Base-by-base conservation (phyloP, 2,797 vertebrate genomes). In the Cossypha niveicapilla region DNA sequence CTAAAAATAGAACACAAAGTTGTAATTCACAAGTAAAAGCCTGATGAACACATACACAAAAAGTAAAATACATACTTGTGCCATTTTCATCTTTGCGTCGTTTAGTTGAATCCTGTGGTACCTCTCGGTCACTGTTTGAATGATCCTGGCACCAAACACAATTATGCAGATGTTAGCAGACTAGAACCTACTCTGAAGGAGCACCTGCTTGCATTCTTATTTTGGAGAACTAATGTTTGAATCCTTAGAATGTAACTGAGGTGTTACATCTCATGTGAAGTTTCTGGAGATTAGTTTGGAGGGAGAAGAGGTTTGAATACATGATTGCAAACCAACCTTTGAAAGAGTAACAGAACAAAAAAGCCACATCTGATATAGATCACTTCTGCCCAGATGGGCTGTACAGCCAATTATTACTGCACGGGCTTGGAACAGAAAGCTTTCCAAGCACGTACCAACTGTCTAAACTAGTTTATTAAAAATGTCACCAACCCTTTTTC, bases 1-100 rank as follows among this genome's bases (percentile, higher is more conserved):
- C 95, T 96, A 92, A 86, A 93, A 96, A 81, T 75, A 92, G 79
- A 94, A 85, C 73, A 87, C 9, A 3, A 28, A n/a, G 34, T 19
- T 88, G 66, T 66, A 56, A 56, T 10, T 67, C 61, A 19, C 25
- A 66, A 24, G 21, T 19, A 34, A 48, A 62, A 79, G 47, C 35
- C 42, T 11, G 41, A 32, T 4, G 34, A 10, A 19, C 13, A 28
- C 22, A 30, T 17, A 34, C 53, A 70, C 19, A 47, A 6, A 70
- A 92, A 86, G 90, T 92, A 8, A 92, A 94, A 95, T 83, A 97
- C 98, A 28, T 98, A 98, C 97, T 98, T 95, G 98, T 98, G 98
- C 98, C 98, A 68, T 99, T 99, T 96, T 98, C 98, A 93, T 99
- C 98, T 97, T 98, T 98, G 96, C 98, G 98, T n/a, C 98, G 97